Evolutionary conservation across 2,113 vertebrate species (phyloP), one percentile per base, ranked within the genome.

Genomic region (Paradoxurus hermaphroditus): DNA sequence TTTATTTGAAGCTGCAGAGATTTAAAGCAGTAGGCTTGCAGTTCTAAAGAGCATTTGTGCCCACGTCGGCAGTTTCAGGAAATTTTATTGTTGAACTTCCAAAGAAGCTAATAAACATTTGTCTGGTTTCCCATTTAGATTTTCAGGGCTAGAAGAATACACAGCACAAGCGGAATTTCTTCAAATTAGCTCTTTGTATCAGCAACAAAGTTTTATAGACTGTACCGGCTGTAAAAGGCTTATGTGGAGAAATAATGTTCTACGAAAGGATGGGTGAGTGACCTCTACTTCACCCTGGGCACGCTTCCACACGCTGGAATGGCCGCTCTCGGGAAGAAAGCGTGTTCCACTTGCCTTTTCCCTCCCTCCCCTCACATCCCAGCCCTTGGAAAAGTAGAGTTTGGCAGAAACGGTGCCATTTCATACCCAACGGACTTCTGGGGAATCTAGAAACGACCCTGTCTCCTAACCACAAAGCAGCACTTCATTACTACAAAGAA

Each of bases 31-130:
- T 36, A 77, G 84, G 81, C 70, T 59, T 78, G 70, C 68, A 75
- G 84, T 83, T 75, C 82, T 94, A 75, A 96, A 89, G 87, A 85
- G 92, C 51, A 44, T 70, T 86, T 49, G 7, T 93, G 97, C 94
- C 84, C 94, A 29, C 5, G 1, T 91, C 0, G 5, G 95, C 97
- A 94, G 81, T 94, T 97, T 96, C 62, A 27, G 81, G 59, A 90
- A 96, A 96, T 89, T 97, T 96, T 97, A 98, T 65, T 97, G 94
- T 86, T 94, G 87, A 95, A 96, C 81, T 95, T 94, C 87, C 85
- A 95, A 90, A 39, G 81, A 94, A 95, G 92, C 90, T 92, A 95
- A 97, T 95, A 97, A 96, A 85, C 92, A 96, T 96, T 96, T 96
- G 92, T 95, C 95, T 96, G 29, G 31, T 68, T 92, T 96, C 59